These are phyloP conservation scores for Dynastes maya DNA, from an alignment of 2,888 invertebrate species.

Conservation along the genomic window DNA sequence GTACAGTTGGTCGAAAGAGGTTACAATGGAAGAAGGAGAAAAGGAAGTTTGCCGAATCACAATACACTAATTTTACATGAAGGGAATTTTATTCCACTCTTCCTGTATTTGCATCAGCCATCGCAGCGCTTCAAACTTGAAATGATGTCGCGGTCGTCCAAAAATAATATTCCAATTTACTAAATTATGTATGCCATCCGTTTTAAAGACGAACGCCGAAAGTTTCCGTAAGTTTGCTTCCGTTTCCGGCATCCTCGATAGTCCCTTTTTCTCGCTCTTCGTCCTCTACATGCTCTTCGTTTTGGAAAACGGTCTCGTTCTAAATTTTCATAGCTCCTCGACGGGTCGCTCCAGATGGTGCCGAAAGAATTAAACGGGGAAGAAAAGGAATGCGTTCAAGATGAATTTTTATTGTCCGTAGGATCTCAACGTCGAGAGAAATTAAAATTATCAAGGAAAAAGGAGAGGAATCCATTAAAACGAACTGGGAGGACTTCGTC, in stretches of 20 bases:
- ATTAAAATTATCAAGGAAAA: no score
- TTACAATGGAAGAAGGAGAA: not conserved
- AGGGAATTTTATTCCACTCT: slow-evolving; percentile 6
- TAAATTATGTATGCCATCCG: slow-evolving; percentile 25
- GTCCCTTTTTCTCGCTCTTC: no score
- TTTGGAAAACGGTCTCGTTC: not conserved
- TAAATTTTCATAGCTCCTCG: not conserved
- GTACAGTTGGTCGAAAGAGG: not conserved
- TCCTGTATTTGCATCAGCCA: not conserved
- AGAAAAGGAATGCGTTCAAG: not conserved
- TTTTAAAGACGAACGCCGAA: slow-evolving; percentile 11
- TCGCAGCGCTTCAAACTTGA: not conserved
- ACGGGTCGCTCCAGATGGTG: not conserved
- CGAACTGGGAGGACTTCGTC: no score
- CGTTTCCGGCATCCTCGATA: not conserved
- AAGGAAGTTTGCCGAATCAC: slow-evolving; percentile 9
- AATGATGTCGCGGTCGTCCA: not conserved
- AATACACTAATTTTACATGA: slow-evolving; percentile 15
- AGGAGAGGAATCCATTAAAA: no score
- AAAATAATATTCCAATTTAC: slow-evolving; percentile 29
- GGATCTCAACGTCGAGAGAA: not conserved
- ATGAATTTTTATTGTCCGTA: not conserved
- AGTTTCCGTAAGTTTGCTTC: not conserved
- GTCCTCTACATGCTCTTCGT: not conserved
- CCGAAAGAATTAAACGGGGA: not conserved